Evolutionary conservation across 92 coral and sea anemone species (phyloP), one percentile per base, ranked within the genome.

Genomic region (Umimayanthus chanpuru): DNA sequence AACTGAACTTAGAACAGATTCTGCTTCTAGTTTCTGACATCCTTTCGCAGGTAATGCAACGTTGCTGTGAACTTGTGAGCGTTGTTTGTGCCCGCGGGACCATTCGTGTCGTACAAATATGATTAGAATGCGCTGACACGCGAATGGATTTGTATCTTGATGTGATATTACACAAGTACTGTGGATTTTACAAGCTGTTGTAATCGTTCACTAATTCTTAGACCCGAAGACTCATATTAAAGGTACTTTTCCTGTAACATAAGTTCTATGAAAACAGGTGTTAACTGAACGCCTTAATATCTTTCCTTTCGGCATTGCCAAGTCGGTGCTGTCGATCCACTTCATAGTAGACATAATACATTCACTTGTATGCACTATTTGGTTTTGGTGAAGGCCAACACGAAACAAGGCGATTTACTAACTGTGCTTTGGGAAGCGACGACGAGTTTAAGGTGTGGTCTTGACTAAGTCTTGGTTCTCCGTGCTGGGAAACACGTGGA

Each of bases 31-130:
- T 21, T 38, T 61, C 18, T 39, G 73, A 38, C 49, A 64, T 21
- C 44, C 77, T 25, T 70, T 25, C 55, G 28, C 38, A 70, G 79
- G 38, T 26, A 83, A 70, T 70, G 87, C 64, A 83, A 70, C 29
- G 61, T 26, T 83, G 58, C 67, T 83, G 14, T 83, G 77, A 83
- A 83, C 56, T 71, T 43, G 87, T 43, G 43, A 30, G 87, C 74
- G 66, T 71, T 83, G 87, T 47, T 83, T 83, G 77, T 83, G 87
- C 87, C 87, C 64, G 87, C 77, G 87, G 78, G 78, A 70, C 77
- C 76, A 32, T 83, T 83, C 78, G 79, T 81, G 86, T 81, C 47
- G 28, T 68, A 70, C 78, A 83, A 83, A 83, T 72, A 83, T 47
- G 79, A 68, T 83, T 47, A 83, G 87, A 83, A 83, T 83, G 56